These are phyloP conservation scores for Thera britannica DNA, from an alignment of 2,888 invertebrate genomes.

Conservation along the genomic window DNA sequence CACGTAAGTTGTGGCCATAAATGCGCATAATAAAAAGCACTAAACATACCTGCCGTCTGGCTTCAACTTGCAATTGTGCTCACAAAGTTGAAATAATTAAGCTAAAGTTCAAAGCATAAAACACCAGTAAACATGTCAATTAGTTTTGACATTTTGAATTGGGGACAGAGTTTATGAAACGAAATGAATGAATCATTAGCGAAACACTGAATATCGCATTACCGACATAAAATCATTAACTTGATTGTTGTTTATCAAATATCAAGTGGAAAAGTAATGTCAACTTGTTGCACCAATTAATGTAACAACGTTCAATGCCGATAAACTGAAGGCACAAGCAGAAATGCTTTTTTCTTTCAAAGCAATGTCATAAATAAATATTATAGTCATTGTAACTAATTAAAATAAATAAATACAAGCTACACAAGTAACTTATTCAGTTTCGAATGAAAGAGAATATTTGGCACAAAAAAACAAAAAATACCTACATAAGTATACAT, in stretches of 20 bases:
- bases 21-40: constrained; percentile 31
- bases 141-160: constrained; percentile 35
- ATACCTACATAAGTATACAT: no score
- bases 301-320: background rate
- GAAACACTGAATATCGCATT: constrained; percentile 15
- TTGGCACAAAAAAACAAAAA: no score
- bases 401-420: no score
- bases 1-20: constrained; percentile 16
- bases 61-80: constrained; percentile 10
- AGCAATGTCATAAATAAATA: no score
- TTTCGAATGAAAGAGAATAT: no score
- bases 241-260: constrained; percentile 15
- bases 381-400: no score
- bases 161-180: constrained; percentile 18
- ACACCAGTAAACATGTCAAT: constrained; percentile 32
- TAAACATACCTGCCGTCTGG: constrained; percentile 12
- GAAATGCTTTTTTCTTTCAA: no score
- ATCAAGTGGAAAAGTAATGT: constrained; percentile 1
- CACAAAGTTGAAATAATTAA: constrained; percentile 17
- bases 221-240: constrained; percentile 1
- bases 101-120: constrained; percentile 28
- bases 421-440: no score
- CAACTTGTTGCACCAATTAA: background rate
- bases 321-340: background rate
- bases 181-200: constrained; percentile 19